Evolutionary conservation across 2,797 vertebrate species (phyloP).

Genomic region (Neomorphus geoffroyi): DNA sequence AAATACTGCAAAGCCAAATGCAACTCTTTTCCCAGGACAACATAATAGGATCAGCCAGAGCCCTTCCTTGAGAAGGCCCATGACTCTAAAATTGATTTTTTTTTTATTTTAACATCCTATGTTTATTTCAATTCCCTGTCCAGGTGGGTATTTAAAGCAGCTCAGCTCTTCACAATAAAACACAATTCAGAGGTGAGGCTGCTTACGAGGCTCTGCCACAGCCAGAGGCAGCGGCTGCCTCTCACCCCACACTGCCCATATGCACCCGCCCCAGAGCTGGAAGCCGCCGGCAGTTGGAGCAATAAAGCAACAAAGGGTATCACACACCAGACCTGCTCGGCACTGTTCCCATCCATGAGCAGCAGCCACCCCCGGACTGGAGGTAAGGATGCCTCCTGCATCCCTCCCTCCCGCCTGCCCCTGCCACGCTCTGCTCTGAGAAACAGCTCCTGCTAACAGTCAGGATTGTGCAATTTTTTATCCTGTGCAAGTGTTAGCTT

Average conservation of each 20-base stretch:
- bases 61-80: background rate
- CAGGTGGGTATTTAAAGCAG: background rate
- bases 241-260: background rate
- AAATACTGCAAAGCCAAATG: slow-evolving; percentile 18
- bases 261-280: background rate
- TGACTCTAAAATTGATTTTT: background rate
- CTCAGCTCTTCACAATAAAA: background rate
- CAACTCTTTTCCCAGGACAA: background rate
- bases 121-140: background rate
- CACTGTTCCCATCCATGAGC: too few relatives aligned
- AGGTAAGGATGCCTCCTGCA: background rate
- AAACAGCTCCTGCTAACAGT: background rate
- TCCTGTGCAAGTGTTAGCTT: background rate
- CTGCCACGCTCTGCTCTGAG: background rate
- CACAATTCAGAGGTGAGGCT: background rate
- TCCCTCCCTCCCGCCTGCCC: too few relatives aligned
- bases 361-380: background rate
- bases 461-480: background rate
- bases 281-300: too few relatives aligned
- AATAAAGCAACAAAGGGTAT: background rate
- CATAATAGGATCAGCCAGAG: background rate
- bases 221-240: background rate
- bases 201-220: background rate
- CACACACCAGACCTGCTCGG: background rate
- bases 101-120: background rate